Conservation (phyloP, 2,113 vertebrate genomes). For the Pedionomus torquatus region DNA sequence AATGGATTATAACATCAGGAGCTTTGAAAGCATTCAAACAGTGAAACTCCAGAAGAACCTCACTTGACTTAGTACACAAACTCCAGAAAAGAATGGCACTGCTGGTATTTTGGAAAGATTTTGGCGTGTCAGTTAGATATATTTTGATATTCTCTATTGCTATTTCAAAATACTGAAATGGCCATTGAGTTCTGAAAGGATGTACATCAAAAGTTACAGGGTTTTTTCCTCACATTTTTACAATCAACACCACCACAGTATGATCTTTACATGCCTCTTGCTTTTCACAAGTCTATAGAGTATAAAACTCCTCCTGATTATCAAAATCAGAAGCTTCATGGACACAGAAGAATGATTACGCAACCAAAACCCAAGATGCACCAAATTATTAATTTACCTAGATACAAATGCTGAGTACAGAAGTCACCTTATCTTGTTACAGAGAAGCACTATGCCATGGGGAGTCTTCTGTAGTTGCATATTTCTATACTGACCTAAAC, state of each 20-base stretch:
- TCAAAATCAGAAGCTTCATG: neutral
- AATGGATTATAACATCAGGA: neutral
- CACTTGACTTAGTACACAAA: neutral
- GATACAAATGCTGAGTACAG: neutral
- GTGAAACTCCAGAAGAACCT: neutral
- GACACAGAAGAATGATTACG: neutral
- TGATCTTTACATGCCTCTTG: neutral
- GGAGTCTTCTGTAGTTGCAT: neutral
- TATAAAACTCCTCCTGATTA: neutral
- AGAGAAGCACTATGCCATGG: neutral
- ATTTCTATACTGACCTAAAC: neutral
- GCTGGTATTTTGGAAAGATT: neutral
- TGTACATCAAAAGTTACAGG: neutral
- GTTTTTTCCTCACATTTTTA: fast-evolving
- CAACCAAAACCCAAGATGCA: neutral
- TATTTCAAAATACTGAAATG: neutral
- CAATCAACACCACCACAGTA: neutral
- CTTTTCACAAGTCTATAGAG: neutral
- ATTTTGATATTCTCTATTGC: neutral
- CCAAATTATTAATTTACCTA: no score
- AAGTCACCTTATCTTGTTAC: neutral
- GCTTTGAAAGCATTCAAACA: neutral
- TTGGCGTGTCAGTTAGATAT: neutral
- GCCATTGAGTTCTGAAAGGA: neutral
- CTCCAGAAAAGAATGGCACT: neutral